A percentile compares a stretch with the other conserved stretches of the same genome.
These are phyloP conservation scores for Lamellibrachia columna DNA, from an alignment of 2,888 invertebrate genomes.

Conservation along the genomic window DNA sequence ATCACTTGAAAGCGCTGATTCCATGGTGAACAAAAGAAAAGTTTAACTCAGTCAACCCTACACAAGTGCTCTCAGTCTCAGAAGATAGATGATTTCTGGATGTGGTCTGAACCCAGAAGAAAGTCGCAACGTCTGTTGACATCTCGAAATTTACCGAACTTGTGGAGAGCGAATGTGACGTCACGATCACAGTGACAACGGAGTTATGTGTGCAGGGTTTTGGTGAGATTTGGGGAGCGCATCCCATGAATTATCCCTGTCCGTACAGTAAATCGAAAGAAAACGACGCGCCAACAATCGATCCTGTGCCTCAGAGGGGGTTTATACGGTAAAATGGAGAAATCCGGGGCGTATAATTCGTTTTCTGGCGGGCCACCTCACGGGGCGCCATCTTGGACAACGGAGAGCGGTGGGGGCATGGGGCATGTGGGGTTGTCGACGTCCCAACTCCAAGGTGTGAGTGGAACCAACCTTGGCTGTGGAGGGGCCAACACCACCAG, in stretches of 20 bases:
- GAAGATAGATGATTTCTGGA: background rate
- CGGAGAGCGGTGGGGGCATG: constrained; percentile 16
- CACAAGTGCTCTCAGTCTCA: background rate
- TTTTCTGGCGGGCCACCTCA: constrained; percentile 28
- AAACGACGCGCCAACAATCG: constrained; percentile 11
- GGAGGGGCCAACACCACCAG: constrained; percentile 16
- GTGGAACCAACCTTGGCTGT: constrained; percentile 11
- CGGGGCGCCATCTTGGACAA: constrained; percentile 34
- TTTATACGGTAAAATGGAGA: constrained; percentile 27
- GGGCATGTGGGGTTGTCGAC: constrained; percentile 12
- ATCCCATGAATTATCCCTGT: constrained; percentile 12
- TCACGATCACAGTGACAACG: constrained; percentile 12
- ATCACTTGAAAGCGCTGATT: background rate
- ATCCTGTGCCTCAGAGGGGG: background rate
- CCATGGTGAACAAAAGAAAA: background rate
- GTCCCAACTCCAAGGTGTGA: constrained; percentile 9
- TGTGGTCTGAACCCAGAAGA: background rate
- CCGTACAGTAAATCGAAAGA: background rate
- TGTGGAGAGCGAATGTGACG: constrained; percentile 16
- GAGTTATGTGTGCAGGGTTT: constrained; percentile 5
- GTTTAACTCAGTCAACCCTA: background rate
- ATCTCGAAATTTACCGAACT: constrained; percentile 16
- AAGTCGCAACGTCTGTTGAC: background rate
- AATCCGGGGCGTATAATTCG: constrained; percentile 29
- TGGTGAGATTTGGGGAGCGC: background rate